Percentiles rank a stretch among this genome's conserved stretches.
These are phyloP conservation scores for Hylomyscus alleni DNA, from an alignment of 2,797 vertebrate genomes.

Conservation along the genomic window DNA sequence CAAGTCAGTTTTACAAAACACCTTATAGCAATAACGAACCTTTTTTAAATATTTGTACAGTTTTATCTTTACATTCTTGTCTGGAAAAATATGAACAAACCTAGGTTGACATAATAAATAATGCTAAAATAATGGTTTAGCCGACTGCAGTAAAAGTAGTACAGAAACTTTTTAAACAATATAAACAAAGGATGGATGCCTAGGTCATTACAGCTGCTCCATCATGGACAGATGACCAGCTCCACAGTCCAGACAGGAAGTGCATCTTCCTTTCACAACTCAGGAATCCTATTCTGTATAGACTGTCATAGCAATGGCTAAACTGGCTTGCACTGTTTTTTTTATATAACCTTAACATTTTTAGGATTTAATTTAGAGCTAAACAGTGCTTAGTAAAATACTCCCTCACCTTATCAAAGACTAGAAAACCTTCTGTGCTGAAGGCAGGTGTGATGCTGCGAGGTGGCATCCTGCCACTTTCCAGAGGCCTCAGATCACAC, in stretches of 20 bases:
- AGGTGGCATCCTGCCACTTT: neutral
- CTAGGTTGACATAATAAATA: constrained; percentile 73
- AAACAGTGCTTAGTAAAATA: constrained; percentile 54
- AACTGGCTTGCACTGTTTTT: neutral
- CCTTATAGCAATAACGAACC: constrained; percentile 73
- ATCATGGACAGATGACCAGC: no score
- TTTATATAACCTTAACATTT: neutral
- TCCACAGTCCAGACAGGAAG: no score
- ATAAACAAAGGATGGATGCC: neutral
- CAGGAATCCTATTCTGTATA: neutral
- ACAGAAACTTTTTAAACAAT: constrained; percentile 2
- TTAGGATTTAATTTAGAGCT: constrained; percentile 53
- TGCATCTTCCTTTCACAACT: neutral
- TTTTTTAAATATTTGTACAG: constrained; percentile 80
- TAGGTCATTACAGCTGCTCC: neutral
- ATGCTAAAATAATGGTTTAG: constrained; percentile 84
- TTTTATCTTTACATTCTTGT: constrained; percentile 81
- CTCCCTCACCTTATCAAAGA: constrained; percentile 53
- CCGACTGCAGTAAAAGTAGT: constrained; percentile 83
- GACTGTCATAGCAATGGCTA: neutral
- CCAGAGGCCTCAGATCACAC: constrained; percentile 30
- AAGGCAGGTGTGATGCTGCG: neutral
- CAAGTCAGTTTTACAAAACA: constrained; percentile 82
- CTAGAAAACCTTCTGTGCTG: constrained; percentile 10
- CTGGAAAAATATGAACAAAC: constrained; percentile 78